A percentile compares a stretch with the other conserved stretches of the same genome.
Conservation (phyloP, 1,140 invertebrate species). For the Pseudomyrmex cubaensis region DNA sequence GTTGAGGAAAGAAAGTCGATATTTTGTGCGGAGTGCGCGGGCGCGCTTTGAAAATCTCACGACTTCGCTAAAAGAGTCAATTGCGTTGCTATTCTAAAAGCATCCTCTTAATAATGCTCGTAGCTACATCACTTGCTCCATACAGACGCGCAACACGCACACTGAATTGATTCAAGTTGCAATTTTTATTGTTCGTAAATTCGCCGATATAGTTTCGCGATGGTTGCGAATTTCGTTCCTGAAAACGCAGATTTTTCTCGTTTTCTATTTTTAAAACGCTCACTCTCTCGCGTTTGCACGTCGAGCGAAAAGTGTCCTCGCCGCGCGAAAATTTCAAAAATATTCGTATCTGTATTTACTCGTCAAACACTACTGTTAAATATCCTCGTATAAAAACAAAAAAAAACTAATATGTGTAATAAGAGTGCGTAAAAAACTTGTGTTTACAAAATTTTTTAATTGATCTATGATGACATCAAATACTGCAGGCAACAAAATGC, state of each 20-base stretch:
- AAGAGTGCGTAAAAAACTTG: no score
- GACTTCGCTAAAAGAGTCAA: constrained; percentile 1
- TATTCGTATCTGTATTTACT: not conserved
- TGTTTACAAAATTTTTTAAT: no score
- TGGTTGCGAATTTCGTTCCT: constrained; percentile 3
- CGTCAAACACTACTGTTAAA: not conserved
- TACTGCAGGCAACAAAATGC: not conserved
- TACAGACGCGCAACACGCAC: not conserved
- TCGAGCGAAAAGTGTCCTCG: not conserved
- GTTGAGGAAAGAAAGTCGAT: constrained; percentile 10
- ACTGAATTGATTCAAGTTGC: constrained; percentile 36
- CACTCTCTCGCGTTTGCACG: not conserved
- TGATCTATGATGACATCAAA: not conserved
- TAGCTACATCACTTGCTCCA: constrained; percentile 13
- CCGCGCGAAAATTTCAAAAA: not conserved
- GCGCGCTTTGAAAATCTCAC: constrained; percentile 20
- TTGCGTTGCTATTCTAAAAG: constrained; percentile 8
- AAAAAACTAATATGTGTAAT: no score
- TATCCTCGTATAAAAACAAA: no score
- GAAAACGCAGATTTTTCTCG: constrained; percentile 6
- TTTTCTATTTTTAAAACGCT: constrained; percentile 1
- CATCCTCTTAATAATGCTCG: constrained; percentile 30
- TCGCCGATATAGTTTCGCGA: constrained; percentile 43
- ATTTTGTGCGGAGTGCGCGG: not conserved
- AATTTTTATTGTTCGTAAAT: constrained; percentile 53